Evolutionary conservation across 2,113 vertebrate species (phyloP).

Genomic region (Rhegmatorhina hoffmannsi): DNA sequence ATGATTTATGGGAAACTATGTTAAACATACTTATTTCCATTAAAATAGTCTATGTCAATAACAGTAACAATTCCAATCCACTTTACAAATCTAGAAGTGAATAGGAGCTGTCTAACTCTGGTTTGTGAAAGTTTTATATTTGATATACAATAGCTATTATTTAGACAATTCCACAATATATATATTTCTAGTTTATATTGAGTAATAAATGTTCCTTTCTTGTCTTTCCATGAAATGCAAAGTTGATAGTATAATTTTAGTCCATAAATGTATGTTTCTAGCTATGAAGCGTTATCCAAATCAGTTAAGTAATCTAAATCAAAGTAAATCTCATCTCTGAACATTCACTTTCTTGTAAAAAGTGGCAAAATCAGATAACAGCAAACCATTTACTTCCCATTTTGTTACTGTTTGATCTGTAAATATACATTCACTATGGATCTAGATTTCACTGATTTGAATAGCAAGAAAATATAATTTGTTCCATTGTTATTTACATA

Average conservation of each 20-base stretch:
- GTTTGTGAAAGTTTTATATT: neutral
- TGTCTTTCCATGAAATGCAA: neutral
- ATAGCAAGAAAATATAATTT: neutral
- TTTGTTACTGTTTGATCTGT: neutral
- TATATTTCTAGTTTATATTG: neutral
- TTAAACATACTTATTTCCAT: neutral
- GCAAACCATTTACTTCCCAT: neutral
- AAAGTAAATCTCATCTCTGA: neutral
- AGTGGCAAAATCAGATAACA: neutral
- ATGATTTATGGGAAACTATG: neutral
- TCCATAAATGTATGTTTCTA: neutral
- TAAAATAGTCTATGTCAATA: neutral
- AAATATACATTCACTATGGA: neutral
- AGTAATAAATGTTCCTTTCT: neutral
- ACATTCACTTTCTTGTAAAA: neutral
- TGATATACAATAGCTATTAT: neutral
- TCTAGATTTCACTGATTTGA: neutral
- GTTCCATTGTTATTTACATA: neutral
- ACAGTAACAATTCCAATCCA: neutral
- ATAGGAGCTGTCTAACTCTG: neutral
- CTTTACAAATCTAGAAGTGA: neutral
- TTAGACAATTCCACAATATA: neutral
- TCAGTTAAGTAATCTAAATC: neutral
- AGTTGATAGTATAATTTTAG: neutral
- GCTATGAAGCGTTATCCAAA: neutral